A percentile compares a stretch with the other conserved stretches of the same genome.
Conservation (phyloP, 2,888 invertebrate genomes). For the Abscondita cerata region DNA sequence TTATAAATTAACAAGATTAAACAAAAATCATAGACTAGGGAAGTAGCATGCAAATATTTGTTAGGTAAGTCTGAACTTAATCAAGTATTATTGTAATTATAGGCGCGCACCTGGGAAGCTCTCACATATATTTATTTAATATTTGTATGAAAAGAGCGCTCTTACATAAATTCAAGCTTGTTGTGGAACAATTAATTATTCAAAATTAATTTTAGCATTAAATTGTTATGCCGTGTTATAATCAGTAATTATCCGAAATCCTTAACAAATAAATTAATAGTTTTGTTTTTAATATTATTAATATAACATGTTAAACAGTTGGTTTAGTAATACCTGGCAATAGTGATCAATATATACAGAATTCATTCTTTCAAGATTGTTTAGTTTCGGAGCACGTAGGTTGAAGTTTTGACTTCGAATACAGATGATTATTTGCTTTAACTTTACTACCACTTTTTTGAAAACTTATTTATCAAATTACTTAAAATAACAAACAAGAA, state of each 20-base stretch:
- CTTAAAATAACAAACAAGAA: no score
- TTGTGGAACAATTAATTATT: no score
- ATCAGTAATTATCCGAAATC: no score
- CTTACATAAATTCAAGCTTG: no score
- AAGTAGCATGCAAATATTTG: constrained; percentile 5
- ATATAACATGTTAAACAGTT: no score
- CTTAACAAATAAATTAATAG: no score
- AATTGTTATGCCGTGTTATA: no score
- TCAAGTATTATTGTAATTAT: neutral
- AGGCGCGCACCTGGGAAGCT: neutral
- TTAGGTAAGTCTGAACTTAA: neutral
- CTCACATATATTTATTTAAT: neutral
- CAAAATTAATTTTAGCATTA: no score
- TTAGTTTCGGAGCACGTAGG: neutral
- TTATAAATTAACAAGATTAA: neutral
- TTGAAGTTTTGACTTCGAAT: constrained; percentile 4
- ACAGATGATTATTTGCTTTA: constrained; percentile 8
- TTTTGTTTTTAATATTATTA: no score
- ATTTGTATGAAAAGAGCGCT: no score
- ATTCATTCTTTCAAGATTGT: neutral
- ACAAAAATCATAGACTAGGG: neutral
- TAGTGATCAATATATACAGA: no score
- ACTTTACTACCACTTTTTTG: constrained; percentile 4
- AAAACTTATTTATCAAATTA: constrained; percentile 2
- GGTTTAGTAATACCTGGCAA: no score